Evolutionary conservation across 2,113 vertebrate species (phyloP).

Genomic region (Stigmatopora argus): DNA sequence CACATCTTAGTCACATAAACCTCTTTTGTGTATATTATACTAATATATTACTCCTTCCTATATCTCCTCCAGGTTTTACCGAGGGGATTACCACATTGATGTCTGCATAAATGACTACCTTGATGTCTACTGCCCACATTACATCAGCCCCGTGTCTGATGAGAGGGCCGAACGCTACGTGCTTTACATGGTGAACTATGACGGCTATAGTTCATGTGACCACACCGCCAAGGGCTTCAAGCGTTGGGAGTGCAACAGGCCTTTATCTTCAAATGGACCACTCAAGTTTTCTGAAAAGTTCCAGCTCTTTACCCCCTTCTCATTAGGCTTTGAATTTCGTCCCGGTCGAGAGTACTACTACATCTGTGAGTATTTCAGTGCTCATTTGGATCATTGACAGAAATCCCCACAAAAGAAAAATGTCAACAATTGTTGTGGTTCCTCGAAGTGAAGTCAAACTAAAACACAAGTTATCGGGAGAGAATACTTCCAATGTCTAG

Average conservation of each 20-base stretch:
- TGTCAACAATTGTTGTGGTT: slow-evolving; percentile 33
- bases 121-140: slow-evolving; percentile 96
- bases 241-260: slow-evolving; percentile 97
- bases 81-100: slow-evolving; percentile 91
- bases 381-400: neutral
- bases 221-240: slow-evolving; percentile 97
- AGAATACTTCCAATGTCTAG: slow-evolving; percentile 35
- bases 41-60: neutral
- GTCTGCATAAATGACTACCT: slow-evolving; percentile 98
- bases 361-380: slow-evolving; percentile 86
- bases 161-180: slow-evolving; percentile 89
- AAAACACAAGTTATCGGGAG: slow-evolving; percentile 52
- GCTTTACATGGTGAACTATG: slow-evolving; percentile 99
- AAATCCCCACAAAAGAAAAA: neutral
- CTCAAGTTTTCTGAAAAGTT: slow-evolving; percentile 99
- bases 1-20: neutral
- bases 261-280: slow-evolving; percentile 87
- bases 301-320: slow-evolving; percentile 98
- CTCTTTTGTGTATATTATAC: neutral
- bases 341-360: slow-evolving; percentile 98
- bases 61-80: slow-evolving; percentile 79
- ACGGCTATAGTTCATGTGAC: slow-evolving; percentile 96
- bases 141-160: slow-evolving; percentile 81
- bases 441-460: slow-evolving; percentile 42
- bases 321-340: slow-evolving; percentile 95